Conservation (phyloP, 2,888 invertebrate genomes). For the Pristionchus arcanus region DNA sequence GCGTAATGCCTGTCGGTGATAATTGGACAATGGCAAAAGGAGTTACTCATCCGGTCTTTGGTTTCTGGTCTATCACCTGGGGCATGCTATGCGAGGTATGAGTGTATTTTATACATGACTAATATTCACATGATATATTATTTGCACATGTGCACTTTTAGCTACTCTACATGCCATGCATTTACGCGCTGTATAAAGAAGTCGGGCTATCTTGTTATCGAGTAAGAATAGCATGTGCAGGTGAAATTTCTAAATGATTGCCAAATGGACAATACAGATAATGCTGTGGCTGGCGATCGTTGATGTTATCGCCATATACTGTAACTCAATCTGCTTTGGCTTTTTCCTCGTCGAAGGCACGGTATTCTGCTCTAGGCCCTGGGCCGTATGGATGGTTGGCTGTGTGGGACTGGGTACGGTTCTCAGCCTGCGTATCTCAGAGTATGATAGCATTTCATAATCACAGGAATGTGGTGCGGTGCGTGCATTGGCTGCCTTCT, state of each 20-base stretch:
- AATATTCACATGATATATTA: too few species aligned
- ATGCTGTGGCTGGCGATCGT: conserved; percentile 10
- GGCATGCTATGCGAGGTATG: neutral
- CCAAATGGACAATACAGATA: neutral
- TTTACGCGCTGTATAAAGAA: neutral
- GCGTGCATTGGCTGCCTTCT: conserved; percentile 26
- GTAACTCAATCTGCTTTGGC: neutral
- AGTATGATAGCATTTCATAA: neutral
- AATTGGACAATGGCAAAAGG: neutral
- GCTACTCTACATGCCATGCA: conserved; percentile 3
- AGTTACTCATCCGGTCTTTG: neutral
- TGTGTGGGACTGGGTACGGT: neutral
- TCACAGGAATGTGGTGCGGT: conserved; percentile 25
- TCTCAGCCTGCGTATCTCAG: too few species aligned
- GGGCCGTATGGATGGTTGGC: neutral
- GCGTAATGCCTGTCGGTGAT: neutral
- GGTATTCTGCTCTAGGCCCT: neutral
- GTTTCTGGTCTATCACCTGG: neutral
- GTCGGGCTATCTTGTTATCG: neutral
- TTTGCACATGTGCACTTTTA: neutral
- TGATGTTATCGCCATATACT: neutral
- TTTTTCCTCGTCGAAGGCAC: neutral
- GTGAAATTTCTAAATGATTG: neutral
- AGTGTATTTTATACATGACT: too few species aligned
- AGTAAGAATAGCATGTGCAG: neutral